Conservation (phyloP, 2,113 vertebrate genomes). For the Acinonyx jubatus region DNA sequence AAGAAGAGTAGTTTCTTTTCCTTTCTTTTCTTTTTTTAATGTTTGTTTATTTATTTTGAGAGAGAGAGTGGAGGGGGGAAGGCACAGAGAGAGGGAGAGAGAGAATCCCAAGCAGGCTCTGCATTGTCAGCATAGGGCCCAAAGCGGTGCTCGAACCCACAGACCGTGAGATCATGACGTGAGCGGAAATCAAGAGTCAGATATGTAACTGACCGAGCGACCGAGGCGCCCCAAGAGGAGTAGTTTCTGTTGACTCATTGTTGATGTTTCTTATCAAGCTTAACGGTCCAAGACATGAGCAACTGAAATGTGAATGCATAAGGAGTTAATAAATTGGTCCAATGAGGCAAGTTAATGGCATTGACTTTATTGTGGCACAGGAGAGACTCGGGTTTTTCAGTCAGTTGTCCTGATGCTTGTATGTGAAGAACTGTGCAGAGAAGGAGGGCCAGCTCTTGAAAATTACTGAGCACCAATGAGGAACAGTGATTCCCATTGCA, state of each 20-base stretch:
- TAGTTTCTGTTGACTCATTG: not conserved
- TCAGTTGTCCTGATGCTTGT: not conserved
- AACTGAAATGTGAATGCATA: not conserved
- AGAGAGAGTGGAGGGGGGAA: too few species aligned
- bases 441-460: not conserved
- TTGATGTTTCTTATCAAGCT: not conserved
- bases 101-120: too few species aligned
- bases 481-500: not conserved
- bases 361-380: not conserved
- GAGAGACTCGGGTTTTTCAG: not conserved
- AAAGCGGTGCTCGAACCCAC: too few species aligned
- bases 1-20: not conserved
- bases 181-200: too few species aligned
- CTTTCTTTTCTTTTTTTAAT: too few species aligned
- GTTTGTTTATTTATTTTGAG: too few species aligned
- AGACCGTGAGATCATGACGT: too few species aligned
- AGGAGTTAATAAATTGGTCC: not conserved
- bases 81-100: too few species aligned
- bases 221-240: not conserved
- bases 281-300: not conserved
- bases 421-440: not conserved
- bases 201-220: too few species aligned
- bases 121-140: too few species aligned
- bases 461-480: not conserved
- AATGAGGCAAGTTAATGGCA: conserved; percentile 11